Evolutionary conservation across 2,797 vertebrate genomes (phyloP), one percentile per base, ranked within the genome.

Genomic region (Luscinia luscinia): DNA sequence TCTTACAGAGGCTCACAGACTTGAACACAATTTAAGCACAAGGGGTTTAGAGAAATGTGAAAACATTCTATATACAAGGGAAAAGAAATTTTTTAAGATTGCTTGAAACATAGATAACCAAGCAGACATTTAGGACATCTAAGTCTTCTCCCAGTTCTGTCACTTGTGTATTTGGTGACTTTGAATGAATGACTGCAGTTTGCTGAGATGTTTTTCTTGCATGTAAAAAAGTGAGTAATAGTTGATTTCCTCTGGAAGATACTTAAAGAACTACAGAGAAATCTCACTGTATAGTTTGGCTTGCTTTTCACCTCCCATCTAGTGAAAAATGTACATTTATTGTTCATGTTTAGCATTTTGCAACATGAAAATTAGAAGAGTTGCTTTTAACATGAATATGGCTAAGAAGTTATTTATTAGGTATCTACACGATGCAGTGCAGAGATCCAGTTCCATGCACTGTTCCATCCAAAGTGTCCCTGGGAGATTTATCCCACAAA

Each of bases 351-450:
- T 69, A 63, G 13, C 19, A 57, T 38, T 90, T 76, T 70, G 15
- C 19, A 84, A 48, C 6, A 36, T 41, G 9, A 0, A 70, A 48
- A 79, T 90, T 84, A 9, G n/a, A 78, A 73, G 32, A 70, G 4
- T n/a, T 93, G 8, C 12, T 43, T 74, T 77, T 70, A 61, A 63
- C 30, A 61, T 55, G 11, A 8, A 9, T 41, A 18, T 26, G 64
- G 28, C 34, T 80, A 30, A 57, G 45, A 76, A 52, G 8, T 74
- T 59, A 74, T 38, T 67, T 57, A 49, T 61, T 54, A 54, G 3
- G 2, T 59, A 63, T 63, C 28, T 15, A 38, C 15, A 48, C 0
- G 0, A 61, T 43, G 30, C 12, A 57, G 28, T 67, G 7, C 11
- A 59, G 57, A 62, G 4, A 63, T 59, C 8, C 28, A 57, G 2